Conservation (phyloP, 2,888 invertebrate genomes). For the Nebria salina region DNA sequence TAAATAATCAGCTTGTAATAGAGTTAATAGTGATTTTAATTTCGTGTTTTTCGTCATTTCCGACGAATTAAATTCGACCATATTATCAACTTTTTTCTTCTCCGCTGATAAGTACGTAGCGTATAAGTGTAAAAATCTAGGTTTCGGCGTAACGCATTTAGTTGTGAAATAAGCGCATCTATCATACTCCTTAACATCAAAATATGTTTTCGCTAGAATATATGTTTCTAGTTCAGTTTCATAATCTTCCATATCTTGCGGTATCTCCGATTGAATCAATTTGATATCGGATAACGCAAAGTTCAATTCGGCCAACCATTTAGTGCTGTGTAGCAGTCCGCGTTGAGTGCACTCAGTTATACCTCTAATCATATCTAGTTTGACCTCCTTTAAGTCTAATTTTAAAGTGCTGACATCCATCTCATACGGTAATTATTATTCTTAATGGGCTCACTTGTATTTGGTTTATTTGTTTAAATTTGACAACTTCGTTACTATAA, state of each 20-base stretch:
- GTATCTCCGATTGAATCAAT: slow-evolving; percentile 65
- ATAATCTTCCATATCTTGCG: slow-evolving; percentile 63
- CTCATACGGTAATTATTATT: slow-evolving; percentile 35
- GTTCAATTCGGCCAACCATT: slow-evolving; percentile 90
- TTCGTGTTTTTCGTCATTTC: slow-evolving; percentile 66
- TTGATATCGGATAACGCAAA: slow-evolving; percentile 77
- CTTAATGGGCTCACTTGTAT: not conserved
- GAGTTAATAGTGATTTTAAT: slow-evolving; percentile 67
- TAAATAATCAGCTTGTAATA: slow-evolving; percentile 68
- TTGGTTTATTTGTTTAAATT: slow-evolving; percentile 20
- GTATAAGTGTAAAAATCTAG: slow-evolving; percentile 86
- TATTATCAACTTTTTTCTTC: slow-evolving; percentile 87
- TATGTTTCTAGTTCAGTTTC: slow-evolving; percentile 78
- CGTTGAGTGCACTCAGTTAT: slow-evolving; percentile 81
- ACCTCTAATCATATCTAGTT: slow-evolving; percentile 71
- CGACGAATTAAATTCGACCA: slow-evolving; percentile 68
- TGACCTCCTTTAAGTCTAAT: slow-evolving; percentile 70
- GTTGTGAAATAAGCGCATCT: slow-evolving; percentile 84
- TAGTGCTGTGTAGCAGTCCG: slow-evolving; percentile 81
- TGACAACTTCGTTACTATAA: slow-evolving; percentile 35
- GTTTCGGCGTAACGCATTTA: slow-evolving; percentile 74
- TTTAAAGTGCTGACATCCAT: slow-evolving; percentile 51
- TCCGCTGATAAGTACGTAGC: slow-evolving; percentile 89
- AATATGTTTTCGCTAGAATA: slow-evolving; percentile 85
- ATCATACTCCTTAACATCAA: slow-evolving; percentile 91